Percentiles rank a stretch among this genome's conserved stretches.
Conservation (phyloP, 2,888 invertebrate genomes). For the Ormyrus labotus region DNA sequence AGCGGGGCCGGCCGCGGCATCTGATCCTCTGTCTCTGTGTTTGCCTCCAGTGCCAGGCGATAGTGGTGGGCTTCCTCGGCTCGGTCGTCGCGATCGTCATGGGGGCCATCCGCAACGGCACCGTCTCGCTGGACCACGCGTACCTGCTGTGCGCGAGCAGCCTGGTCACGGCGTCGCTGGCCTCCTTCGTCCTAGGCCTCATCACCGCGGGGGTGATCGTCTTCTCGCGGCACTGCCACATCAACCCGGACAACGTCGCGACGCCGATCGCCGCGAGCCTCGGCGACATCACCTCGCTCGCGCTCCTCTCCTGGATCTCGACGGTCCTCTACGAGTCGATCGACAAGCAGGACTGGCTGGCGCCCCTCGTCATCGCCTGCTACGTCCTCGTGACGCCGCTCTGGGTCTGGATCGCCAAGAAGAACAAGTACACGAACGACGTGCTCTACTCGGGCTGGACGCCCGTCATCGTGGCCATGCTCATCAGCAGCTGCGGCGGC, state of each 20-base stretch:
- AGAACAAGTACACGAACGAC: slow-evolving; percentile 83
- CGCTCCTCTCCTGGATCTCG: slow-evolving; percentile 79
- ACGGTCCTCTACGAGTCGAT: slow-evolving; percentile 79
- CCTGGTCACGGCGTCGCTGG: slow-evolving; percentile 85
- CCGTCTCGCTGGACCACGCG: slow-evolving; percentile 82
- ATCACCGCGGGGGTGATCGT: slow-evolving; percentile 86
- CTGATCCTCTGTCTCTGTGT: not conserved
- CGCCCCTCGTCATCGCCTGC: slow-evolving; percentile 80
- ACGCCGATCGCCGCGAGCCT: slow-evolving; percentile 89
- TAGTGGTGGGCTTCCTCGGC: slow-evolving; percentile 84
- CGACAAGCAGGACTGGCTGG: slow-evolving; percentile 81
- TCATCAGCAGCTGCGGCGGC: slow-evolving; percentile 86
- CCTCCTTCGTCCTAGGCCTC: slow-evolving; percentile 84
- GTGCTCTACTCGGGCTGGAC: slow-evolving; percentile 87
- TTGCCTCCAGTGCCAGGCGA: slow-evolving; percentile 80
- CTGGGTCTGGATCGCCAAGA: slow-evolving; percentile 85
- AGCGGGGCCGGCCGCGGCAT: no score
- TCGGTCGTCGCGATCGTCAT: slow-evolving; percentile 83
- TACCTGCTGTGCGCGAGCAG: slow-evolving; percentile 85
- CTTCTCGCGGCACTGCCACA: slow-evolving; percentile 81
- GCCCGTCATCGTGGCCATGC: slow-evolving; percentile 88
- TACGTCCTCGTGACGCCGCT: slow-evolving; percentile 83
- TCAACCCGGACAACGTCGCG: slow-evolving; percentile 89
- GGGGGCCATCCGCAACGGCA: slow-evolving; percentile 81
- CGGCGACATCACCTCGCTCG: slow-evolving; percentile 86